Evolutionary conservation across 2,797 vertebrate species (phyloP).

Genomic region (Nothura maculosa): DNA sequence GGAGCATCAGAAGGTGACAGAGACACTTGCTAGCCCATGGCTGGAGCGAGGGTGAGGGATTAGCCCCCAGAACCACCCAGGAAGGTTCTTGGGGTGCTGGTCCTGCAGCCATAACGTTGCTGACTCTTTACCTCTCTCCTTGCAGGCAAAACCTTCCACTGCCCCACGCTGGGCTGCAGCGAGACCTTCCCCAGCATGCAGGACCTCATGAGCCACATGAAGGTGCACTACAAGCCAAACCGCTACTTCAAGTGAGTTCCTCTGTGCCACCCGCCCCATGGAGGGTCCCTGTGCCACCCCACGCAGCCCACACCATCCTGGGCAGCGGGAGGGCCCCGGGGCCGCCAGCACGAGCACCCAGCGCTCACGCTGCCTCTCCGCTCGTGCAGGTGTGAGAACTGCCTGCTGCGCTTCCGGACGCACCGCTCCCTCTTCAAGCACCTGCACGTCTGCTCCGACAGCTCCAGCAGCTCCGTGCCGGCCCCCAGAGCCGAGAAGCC

Average conservation of each 20-base stretch:
- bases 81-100: not conserved
- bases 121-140: not conserved
- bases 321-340: not conserved
- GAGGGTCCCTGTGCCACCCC: not conserved
- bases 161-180: conserved; percentile 86
- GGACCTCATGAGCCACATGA: conserved; percentile 92
- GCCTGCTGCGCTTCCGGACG: conserved; percentile 91
- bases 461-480: conserved; percentile 79
- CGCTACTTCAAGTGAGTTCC: conserved; percentile 93
- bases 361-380: accelerated
- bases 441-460: conserved; percentile 93
- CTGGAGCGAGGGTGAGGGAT: not conserved
- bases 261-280: no score
- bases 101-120: accelerated
- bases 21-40: not conserved
- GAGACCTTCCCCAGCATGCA: conserved; percentile 93
- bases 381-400: conserved; percentile 90
- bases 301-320: not conserved
- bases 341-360: accelerated
- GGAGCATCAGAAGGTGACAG: not conserved
- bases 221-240: conserved; percentile 95
- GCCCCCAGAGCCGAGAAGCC: conserved; percentile 57
- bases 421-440: conserved; percentile 95
- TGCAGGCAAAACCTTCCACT: conserved; percentile 90
- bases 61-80: not conserved